Percentiles rank a stretch among this genome's conserved stretches.
phyloP scores from a whole-genome alignment of 2,888 invertebrate species.

The Drosophila birchii region DNA sequence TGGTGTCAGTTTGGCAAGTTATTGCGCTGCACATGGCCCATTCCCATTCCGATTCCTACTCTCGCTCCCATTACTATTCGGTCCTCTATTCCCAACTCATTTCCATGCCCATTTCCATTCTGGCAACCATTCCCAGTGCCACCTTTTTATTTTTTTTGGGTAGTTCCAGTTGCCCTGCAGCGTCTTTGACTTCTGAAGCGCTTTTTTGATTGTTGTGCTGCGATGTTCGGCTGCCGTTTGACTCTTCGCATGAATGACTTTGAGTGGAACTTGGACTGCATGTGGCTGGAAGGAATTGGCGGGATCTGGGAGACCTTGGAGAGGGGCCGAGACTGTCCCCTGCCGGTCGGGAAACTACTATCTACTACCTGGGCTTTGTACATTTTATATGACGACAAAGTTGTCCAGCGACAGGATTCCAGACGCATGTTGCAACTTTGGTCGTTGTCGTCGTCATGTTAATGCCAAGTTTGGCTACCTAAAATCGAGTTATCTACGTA shows the following conservation, averaged over 20 bases:
- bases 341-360: constrained; percentile 55
- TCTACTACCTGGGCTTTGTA: constrained; percentile 73
- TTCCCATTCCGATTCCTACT: constrained; percentile 1
- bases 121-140: constrained; percentile 19
- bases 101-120: constrained; percentile 35
- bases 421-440: constrained; percentile 55
- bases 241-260: constrained; percentile 70
- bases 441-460: constrained; percentile 44
- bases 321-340: constrained; percentile 11
- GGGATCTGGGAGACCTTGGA: not conserved
- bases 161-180: constrained; percentile 56
- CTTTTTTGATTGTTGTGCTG: constrained; percentile 74
- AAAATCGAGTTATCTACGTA: constrained; percentile 62
- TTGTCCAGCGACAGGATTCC: constrained; percentile 48
- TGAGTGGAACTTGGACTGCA: constrained; percentile 70
- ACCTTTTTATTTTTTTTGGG: constrained; percentile 12
- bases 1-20: constrained; percentile 75
- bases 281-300: constrained; percentile 30
- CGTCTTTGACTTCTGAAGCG: constrained; percentile 73
- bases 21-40: constrained; percentile 63
- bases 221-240: constrained; percentile 64
- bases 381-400: constrained; percentile 70
- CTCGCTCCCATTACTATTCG: constrained; percentile 7
- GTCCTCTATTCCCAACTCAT: constrained; percentile 38
- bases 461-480: constrained; percentile 48